These are phyloP conservation scores for Acanthococcus lagerstroemiae DNA, from an alignment of 2,888 invertebrate species.

Conservation along the genomic window DNA sequence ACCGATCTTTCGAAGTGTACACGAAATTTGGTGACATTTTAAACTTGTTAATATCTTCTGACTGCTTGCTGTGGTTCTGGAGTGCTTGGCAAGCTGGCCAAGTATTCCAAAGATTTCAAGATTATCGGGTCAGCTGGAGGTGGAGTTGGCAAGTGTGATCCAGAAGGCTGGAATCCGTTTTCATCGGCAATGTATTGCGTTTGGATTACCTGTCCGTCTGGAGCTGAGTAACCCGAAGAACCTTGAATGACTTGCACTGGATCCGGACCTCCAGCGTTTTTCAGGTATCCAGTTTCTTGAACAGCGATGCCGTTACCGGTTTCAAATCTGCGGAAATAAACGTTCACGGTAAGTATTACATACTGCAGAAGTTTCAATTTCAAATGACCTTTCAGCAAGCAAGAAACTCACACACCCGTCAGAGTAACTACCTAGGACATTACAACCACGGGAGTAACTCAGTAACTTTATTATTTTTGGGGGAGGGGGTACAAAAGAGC, in stretches of 20 bases:
- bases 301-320: conserved; percentile 45
- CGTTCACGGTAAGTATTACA: too few relatives aligned
- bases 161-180: conserved; percentile 65
- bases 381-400: too few relatives aligned
- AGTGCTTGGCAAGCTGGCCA: conserved; percentile 33
- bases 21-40: too few relatives aligned
- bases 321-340: conserved; percentile 42
- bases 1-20: too few relatives aligned
- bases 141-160: conserved; percentile 67
- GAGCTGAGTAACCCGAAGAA: conserved; percentile 60
- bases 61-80: conserved; percentile 32
- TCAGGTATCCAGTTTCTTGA: conserved; percentile 45
- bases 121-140: conserved; percentile 64
- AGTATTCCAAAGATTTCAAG: conserved; percentile 36
- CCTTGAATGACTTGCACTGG: conserved; percentile 50
- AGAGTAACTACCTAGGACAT: too few relatives aligned
- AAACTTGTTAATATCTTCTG: too few relatives aligned
- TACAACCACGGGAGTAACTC: too few relatives aligned
- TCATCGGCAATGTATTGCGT: conserved; percentile 58
- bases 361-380: too few relatives aligned
- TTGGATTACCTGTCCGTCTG: conserved; percentile 52
- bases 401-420: too few relatives aligned
- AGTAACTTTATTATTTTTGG: too few relatives aligned
- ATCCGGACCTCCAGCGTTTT: conserved; percentile 47
- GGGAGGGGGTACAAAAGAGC: too few relatives aligned